Evolutionary conservation across 2,797 vertebrate genomes (phyloP), one percentile per base, ranked within the genome.

Genomic region (Pangasius krempfi): DNA sequence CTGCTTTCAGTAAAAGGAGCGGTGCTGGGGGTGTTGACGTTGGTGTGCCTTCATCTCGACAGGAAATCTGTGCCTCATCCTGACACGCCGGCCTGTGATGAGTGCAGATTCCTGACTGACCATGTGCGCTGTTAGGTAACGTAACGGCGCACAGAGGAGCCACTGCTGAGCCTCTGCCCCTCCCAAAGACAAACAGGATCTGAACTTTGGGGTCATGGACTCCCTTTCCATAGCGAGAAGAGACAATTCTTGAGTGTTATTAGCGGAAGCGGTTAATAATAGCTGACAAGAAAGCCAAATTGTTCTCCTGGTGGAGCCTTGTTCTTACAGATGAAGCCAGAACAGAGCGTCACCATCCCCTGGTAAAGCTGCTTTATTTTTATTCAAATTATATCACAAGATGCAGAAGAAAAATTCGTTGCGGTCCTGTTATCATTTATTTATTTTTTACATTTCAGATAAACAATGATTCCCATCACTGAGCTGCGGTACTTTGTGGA

Each of bases 401-500:
- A 68, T 52, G 3, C 6, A 30, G 20, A 20, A 30, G 4, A 80
- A 27, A 25, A 52, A 6, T n/a, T 2, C 6, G 1, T 70, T 4
- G 1, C 70, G 37, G 37, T 66, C 27, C 40, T 83, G 81, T 60
- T 10, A 0, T 64, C 47, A 18, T 50, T 44, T 30, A 13, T 40
- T 54, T 30, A 79, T 54, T 58, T n/a, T 27, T 10, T 86, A 85
- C 44, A 72, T 66, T 75, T 70, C 86, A 98, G 98, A 96, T 97
- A 95, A 98, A 94, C 95, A 96, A 99, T 99, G 99, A 99, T 99
- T 96, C 98, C 98, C 5, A 98, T 99, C 94, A 99, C 99, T 0
- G 99, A 99, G 92, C 93, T 99, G 92, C 97, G 98, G 92, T 99
- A 99, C 94, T 99, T 99, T 89, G 98, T 99, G 79, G 99, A 99